Evolutionary conservation across 2,888 invertebrate species (phyloP), one percentile per base, ranked within the genome.

Genomic region (Emmelina monodactyla): DNA sequence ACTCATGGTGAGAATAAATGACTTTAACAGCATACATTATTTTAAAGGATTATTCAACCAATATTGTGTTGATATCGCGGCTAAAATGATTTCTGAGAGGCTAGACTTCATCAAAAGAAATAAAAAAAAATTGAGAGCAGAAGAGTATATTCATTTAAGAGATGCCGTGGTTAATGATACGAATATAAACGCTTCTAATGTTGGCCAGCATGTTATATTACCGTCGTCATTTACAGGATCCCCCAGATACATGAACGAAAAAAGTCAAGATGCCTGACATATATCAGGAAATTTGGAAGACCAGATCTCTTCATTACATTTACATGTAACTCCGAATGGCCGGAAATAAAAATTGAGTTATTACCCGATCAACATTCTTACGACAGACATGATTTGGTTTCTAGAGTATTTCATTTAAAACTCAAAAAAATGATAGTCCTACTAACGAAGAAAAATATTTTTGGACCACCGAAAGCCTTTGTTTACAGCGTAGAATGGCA

Each of bases 11-110:
- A 35, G 50, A 22, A 14, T 35, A 31, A 34, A 39, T 22, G 28
- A 35, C 33, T 16, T 37, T 12, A 50, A 40, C 29, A 25, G 12
- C 12, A 12, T 37, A 32, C 32, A 32, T 25, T 32, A 32, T 28
- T 40, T 44, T 46, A 30, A 30, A 41, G 31, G 45, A 45, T 31
- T 51, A 16, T 37, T 33, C 39, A 7, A 46, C 16, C 33, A 40
- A 32, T 40, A 38, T 38, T 16, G 25, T 34, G 38, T 38, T 32
- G 38, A 38, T 31, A 47, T 47, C 47, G 46, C 43, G 36, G 49
- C 43, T 3, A 49, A 50, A 47, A 49, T 51, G 9, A 47, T 47
- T 37, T 44, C 42, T 6, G 50, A 53, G 37, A 32, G 47, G 12
- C 31, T 51, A n/a, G 14, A 28, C 12, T 53, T 32, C 34, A 40